phyloP scores from a whole-genome alignment of 2,888 invertebrate species.

The Machimus atricapillus region DNA sequence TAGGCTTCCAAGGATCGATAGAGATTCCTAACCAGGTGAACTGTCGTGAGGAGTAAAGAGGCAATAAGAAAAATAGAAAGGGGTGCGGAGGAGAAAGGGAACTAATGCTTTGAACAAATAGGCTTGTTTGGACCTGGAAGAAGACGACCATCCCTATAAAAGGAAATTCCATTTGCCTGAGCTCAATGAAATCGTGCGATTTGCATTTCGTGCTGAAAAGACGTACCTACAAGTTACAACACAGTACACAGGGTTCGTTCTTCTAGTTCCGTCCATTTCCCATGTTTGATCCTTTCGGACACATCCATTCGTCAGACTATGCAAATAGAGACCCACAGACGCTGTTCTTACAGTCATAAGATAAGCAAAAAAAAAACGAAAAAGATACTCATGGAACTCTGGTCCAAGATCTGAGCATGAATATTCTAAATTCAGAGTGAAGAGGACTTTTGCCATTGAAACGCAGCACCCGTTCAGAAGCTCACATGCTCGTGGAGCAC shows the following conservation, averaged over 20 bases:
- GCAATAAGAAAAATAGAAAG: neutral
- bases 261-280: neutral
- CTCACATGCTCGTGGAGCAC: neutral
- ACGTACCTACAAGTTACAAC: too few relatives aligned
- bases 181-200: neutral
- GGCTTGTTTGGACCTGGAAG: neutral
- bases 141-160: neutral
- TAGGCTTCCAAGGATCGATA: neutral
- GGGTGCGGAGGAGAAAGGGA: neutral
- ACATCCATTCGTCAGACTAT: neutral
- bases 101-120: neutral
- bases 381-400: neutral
- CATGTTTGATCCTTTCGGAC: neutral
- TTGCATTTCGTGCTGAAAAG: neutral
- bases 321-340: neutral
- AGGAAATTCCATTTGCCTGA: neutral
- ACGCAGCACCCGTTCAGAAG: neutral
- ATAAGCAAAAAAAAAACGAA: neutral
- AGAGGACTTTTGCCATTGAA: neutral
- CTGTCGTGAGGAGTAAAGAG: neutral
- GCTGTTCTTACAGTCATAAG: neutral
- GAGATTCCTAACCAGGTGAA: neutral
- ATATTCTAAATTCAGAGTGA: neutral
- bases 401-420: neutral
- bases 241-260: neutral